Percentiles rank a stretch among this genome's conserved stretches.
Conservation (phyloP, 23 tunicate species). For the Aplidium turbinatum region DNA sequence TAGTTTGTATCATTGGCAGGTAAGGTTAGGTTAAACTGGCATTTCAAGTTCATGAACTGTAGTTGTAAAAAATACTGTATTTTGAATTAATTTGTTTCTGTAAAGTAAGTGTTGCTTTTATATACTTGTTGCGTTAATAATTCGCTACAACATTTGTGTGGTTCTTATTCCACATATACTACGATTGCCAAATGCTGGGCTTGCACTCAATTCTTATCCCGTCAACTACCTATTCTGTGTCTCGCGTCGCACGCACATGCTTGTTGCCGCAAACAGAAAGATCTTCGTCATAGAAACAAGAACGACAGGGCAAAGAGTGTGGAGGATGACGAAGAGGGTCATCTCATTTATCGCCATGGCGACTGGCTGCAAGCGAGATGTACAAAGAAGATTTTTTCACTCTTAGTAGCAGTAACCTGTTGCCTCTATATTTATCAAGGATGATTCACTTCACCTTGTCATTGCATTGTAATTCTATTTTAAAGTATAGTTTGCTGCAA, state of each 20-base stretch:
- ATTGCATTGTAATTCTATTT: background rate
- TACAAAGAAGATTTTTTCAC: slow-evolving; percentile 71
- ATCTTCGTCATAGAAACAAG: slow-evolving; percentile 94
- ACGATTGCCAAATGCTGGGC: slow-evolving; percentile 80
- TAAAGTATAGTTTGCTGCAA: no score
- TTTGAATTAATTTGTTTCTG: no score
- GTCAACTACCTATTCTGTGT: slow-evolving; percentile 51
- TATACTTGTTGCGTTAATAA: slow-evolving; percentile 5
- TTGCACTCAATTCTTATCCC: slow-evolving; percentile 62
- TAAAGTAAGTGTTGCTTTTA: no score
- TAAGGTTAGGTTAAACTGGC: no score
- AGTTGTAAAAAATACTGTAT: no score
- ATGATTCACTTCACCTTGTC: slow-evolving; percentile 35
- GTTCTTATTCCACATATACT: slow-evolving; percentile 95
- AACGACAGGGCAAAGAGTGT: slow-evolving; percentile 95
- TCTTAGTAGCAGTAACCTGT: slow-evolving; percentile 60
- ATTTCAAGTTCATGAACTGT: no score
- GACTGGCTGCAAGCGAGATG: slow-evolving; percentile 99
- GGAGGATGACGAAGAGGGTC: slow-evolving; percentile 99
- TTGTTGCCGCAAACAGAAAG: slow-evolving; percentile 80
- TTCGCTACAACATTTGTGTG: slow-evolving; percentile 75
- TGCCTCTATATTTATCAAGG: slow-evolving; percentile 30
- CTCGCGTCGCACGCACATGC: slow-evolving; percentile 34
- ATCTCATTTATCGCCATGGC: slow-evolving; percentile 95
- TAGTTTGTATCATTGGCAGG: no score